Evolutionary conservation across 2,113 vertebrate genomes (phyloP), one percentile per base, ranked within the genome.

Genomic region (Tachysurus fulvidraco): DNA sequence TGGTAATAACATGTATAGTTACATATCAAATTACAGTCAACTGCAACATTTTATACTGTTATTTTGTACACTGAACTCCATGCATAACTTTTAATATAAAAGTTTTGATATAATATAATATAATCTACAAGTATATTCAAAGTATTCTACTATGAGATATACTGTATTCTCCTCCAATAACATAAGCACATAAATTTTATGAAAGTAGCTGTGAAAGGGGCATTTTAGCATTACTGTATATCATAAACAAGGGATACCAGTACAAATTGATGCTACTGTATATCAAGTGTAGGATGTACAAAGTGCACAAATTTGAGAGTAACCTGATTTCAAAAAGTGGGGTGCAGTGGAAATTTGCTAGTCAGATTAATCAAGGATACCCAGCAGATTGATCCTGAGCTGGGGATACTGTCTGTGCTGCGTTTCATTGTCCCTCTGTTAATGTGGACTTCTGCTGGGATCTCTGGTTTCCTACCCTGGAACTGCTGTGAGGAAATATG

Each of bases 1-100:
- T 99, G 96, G 98, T 99, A 92, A 83, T 96, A 90, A 86, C 50
- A 46, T 3, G 7, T 14, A 46, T 12, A 36, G 21, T 74, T 74
- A 41, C 41, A 41, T 71, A 23, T 25, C 9, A 25, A 46, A 74
- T 74, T 74, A 19, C 41, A 74, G 9, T 46, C 71, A 46, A 46
- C 41, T 74, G 71, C 3, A 44, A 12, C 19, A 46, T 46, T 73
- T 23, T 74, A 3, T 44, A 41, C 67, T 71, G 36, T 41, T 21
- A 73, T 44, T 36, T 36, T 36, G 36, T 36, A 21, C 36, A 73
- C 17, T 71, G 36, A 30, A 71, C 17, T 21, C 16, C 44, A 44
- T 44, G 36, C 41, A 73, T 9, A 44, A 1, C n/a, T 67, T 67
- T 25, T 59, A 59, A 64, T 30, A 30, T 30, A 14, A 67, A 67